Percentiles rank a stretch among this genome's conserved stretches.
Evolutionary conservation across 2,797 vertebrate genomes (phyloP).

Genomic region (Lacerta viridis): DNA sequence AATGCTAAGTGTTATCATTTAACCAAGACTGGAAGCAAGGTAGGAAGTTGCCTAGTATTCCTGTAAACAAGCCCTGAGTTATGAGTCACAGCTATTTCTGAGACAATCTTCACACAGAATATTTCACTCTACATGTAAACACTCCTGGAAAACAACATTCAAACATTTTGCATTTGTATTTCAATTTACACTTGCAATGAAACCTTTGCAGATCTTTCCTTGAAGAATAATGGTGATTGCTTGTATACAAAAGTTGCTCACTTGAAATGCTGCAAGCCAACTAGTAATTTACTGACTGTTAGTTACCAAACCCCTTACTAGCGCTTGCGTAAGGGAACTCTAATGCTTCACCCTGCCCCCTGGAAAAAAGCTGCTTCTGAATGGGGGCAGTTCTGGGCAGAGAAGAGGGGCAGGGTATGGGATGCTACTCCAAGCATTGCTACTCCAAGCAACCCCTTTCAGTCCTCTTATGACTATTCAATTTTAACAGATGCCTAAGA

Average conservation of each 20-base stretch:
- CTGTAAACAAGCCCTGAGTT: constrained; percentile 10
- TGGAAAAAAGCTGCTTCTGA: constrained; percentile 4
- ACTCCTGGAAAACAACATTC: constrained; percentile 8
- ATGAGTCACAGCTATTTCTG: constrained; percentile 22
- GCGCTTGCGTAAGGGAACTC: neutral
- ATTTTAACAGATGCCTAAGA: constrained; percentile 5
- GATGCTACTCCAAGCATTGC: neutral
- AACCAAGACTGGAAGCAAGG: neutral
- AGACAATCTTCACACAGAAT: neutral
- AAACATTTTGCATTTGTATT: constrained; percentile 20
- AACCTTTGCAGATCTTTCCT: neutral
- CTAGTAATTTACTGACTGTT: neutral
- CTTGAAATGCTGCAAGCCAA: constrained; percentile 9
- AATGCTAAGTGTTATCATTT: neutral
- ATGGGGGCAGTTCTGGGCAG: neutral
- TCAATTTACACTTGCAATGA: constrained; percentile 12
- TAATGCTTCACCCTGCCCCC: no score
- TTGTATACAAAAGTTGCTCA: neutral
- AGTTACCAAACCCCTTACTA: neutral
- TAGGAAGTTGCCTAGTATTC: neutral
- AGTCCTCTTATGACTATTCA: neutral
- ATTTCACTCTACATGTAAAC: constrained; percentile 15
- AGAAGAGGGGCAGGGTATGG: neutral
- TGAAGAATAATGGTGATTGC: neutral
- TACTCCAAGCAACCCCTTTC: constrained; percentile 2